phyloP scores from a whole-genome alignment of 2,888 invertebrate species.

The Perizoma affinitatum region DNA sequence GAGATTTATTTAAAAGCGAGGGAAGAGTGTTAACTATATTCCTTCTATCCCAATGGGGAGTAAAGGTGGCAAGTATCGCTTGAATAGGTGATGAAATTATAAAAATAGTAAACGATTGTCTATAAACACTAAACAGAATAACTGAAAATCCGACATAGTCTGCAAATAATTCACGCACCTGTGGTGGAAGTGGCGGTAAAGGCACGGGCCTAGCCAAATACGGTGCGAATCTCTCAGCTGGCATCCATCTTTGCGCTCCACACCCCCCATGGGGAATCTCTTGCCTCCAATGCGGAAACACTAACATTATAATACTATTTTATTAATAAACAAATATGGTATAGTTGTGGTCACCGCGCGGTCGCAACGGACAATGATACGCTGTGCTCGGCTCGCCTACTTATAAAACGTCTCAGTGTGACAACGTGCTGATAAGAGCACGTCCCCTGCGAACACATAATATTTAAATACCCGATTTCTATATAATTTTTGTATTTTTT shows the following conservation, averaged over 20 bases:
- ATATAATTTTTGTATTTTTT: not conserved
- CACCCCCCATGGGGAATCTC: conserved; percentile 66
- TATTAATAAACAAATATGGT: not conserved
- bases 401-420: conserved; percentile 78
- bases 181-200: conserved; percentile 63
- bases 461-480: conserved; percentile 12
- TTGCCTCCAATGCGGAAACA: conserved; percentile 76
- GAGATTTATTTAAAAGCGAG: not conserved
- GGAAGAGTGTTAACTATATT: too few species aligned
- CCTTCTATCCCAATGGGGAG: too few species aligned
- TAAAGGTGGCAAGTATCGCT: too few species aligned
- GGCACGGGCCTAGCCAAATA: conserved; percentile 68
- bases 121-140: too few species aligned
- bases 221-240: conserved; percentile 74
- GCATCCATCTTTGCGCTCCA: conserved; percentile 72
- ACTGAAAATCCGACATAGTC: too few species aligned
- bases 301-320: conserved; percentile 64
- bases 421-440: conserved; percentile 75
- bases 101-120: too few species aligned
- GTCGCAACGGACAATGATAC: conserved; percentile 69
- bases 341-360: conserved; percentile 65
- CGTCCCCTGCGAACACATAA: conserved; percentile 75
- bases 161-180: conserved; percentile 56
- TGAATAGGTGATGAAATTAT: too few species aligned
- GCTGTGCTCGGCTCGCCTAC: conserved; percentile 62